phyloP scores from a whole-genome alignment of 2,797 vertebrate species.

The Scarus forsteni region DNA sequence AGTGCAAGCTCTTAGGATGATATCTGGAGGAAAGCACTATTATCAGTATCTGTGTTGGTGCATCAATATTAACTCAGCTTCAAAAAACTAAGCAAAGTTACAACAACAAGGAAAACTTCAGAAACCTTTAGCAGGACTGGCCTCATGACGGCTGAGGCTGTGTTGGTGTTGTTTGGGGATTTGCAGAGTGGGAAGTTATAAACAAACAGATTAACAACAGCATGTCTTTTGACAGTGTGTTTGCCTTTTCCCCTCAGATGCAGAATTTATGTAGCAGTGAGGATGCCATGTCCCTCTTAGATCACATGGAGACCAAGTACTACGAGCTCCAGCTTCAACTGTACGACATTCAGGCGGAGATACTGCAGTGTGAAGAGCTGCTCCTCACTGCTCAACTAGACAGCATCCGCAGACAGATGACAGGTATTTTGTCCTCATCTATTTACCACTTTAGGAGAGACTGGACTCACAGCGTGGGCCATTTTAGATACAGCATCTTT shows the following conservation, averaged over 20 bases:
- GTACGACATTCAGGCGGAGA: slow-evolving; percentile 97
- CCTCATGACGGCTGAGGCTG: no score
- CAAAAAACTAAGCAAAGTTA: no score
- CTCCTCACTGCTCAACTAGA: slow-evolving; percentile 95
- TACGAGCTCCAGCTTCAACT: slow-evolving; percentile 96
- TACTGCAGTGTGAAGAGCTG: slow-evolving; percentile 96
- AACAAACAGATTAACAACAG: not conserved
- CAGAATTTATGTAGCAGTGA: slow-evolving; percentile 92
- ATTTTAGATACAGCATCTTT: not conserved
- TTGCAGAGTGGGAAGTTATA: not conserved
- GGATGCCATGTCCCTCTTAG: slow-evolving; percentile 91
- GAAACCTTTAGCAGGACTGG: no score
- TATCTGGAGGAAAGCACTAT: no score
- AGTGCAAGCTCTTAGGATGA: no score
- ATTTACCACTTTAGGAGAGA: not conserved
- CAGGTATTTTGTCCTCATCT: slow-evolving; percentile 78
- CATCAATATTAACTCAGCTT: no score
- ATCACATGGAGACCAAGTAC: slow-evolving; percentile 95
- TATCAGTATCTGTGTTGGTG: no score
- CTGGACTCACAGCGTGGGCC: not conserved
- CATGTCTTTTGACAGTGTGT: not conserved
- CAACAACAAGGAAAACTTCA: no score
- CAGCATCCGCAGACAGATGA: slow-evolving; percentile 94
- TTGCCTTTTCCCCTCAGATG: slow-evolving; percentile 85
- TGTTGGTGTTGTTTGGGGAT: no score